A percentile compares a stretch with the other conserved stretches of the same genome.
Evolutionary conservation across 2,113 vertebrate genomes (phyloP).

Genomic region (Onychostruthus taczanowskii): DNA sequence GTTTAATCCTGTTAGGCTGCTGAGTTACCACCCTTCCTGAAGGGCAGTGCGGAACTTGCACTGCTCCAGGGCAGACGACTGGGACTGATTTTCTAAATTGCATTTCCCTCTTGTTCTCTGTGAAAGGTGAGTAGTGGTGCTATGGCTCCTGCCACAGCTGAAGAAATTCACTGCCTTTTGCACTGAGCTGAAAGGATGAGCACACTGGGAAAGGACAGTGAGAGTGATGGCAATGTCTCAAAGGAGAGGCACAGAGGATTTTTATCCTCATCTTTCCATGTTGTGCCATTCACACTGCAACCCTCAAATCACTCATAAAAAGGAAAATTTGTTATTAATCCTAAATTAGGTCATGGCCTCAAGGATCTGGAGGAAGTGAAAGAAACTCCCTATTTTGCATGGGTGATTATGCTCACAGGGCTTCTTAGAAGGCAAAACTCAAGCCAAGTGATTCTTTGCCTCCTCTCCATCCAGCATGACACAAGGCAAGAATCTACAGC

Average conservation of each 20-base stretch:
- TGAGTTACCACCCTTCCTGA: background rate
- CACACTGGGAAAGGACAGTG: background rate
- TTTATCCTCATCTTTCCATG: background rate
- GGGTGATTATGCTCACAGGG: background rate
- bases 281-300: background rate
- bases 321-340: background rate
- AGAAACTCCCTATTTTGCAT: background rate
- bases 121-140: background rate
- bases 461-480: background rate
- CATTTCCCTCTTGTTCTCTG: background rate
- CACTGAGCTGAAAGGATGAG: background rate
- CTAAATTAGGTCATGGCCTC: background rate
- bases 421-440: background rate
- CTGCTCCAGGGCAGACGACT: background rate
- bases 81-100: background rate
- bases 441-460: background rate
- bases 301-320: background rate
- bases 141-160: background rate
- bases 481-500: background rate
- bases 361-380: background rate
- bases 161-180: background rate
- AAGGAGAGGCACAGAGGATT: background rate
- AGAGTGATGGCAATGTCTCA: background rate
- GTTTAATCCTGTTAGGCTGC: background rate
- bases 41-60: background rate